Evolutionary conservation across 37 sponge, comb jelly and placozoan species (phyloP).

Genomic region (Corticium candelabrum): DNA sequence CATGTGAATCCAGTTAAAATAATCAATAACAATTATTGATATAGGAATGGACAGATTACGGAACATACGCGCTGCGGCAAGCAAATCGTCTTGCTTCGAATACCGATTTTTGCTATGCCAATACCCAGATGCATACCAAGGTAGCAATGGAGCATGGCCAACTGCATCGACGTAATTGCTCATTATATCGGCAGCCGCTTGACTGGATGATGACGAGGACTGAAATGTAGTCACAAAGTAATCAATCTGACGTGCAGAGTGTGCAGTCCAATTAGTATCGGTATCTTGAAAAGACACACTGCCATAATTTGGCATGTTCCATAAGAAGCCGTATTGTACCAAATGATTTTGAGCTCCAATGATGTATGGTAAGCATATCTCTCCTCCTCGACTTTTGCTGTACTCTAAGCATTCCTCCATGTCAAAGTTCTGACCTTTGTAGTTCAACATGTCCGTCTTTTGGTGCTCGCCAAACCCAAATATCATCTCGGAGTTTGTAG

Average conservation of each 20-base stretch:
- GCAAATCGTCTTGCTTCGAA: background rate
- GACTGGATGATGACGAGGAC: background rate
- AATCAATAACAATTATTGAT: background rate
- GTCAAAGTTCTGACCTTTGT: background rate
- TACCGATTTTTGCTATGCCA: constrained; percentile 12
- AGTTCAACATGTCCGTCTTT: background rate
- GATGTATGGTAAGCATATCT: constrained; percentile 2
- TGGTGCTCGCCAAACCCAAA: constrained; percentile 12
- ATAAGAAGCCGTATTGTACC: background rate
- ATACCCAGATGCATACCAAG: constrained; percentile 1
- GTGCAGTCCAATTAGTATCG: background rate
- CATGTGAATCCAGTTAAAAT: background rate
- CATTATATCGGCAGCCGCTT: background rate
- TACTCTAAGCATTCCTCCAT: constrained; percentile 1
- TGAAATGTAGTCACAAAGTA: background rate
- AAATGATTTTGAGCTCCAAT: background rate
- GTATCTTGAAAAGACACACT: background rate
- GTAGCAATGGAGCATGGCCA: constrained; percentile 5
- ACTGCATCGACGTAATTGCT: background rate
- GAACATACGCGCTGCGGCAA: background rate
- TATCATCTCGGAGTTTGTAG: constrained; percentile 1
- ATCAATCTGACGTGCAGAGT: background rate
- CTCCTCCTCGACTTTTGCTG: background rate
- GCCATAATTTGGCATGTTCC: constrained; percentile 6
- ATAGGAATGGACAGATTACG: background rate